A percentile compares a stretch with the other conserved stretches of the same genome.
Evolutionary conservation across 2,113 vertebrate species (phyloP).

Genomic region (Pollimyrus isidori): DNA sequence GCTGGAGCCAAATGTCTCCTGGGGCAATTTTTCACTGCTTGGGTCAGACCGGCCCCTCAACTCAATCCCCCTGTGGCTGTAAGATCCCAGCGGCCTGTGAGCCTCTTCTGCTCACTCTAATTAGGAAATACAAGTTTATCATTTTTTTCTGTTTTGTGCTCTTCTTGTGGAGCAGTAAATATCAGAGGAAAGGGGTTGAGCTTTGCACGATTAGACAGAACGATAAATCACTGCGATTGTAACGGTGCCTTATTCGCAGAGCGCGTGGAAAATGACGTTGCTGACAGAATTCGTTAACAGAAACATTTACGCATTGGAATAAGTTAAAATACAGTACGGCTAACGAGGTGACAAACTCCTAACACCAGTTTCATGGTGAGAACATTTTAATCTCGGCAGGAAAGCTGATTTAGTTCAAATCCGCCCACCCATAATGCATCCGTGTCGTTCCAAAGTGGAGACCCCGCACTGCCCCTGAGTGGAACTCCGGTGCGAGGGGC

Average conservation of each 20-base stretch:
- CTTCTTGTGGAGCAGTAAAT: not conserved
- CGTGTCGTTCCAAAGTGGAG: not conserved
- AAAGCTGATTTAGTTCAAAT: not conserved
- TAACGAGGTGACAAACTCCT: not conserved
- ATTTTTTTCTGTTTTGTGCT: not conserved
- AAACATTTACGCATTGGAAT: not conserved
- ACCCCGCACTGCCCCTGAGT: not conserved
- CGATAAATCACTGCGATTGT: not conserved
- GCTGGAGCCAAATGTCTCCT: not conserved
- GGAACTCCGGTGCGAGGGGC: not conserved
- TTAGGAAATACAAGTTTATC: not conserved
- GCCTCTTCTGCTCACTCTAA: not conserved
- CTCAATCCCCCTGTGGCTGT: not conserved
- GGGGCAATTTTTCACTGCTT: slow-evolving; percentile 5
- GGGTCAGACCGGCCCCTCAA: not conserved
- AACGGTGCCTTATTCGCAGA: not conserved
- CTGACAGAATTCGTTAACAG: not conserved
- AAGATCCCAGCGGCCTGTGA: not conserved
- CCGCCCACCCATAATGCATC: slow-evolving; percentile 16
- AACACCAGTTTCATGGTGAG: not conserved
- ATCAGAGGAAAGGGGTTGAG: not conserved
- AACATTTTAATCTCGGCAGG: not conserved
- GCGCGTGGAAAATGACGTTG: not conserved
- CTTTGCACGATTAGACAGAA: not conserved
- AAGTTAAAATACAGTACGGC: not conserved